Conservation (phyloP, 2,888 invertebrate genomes). For the Rhamnusium bicolor region DNA sequence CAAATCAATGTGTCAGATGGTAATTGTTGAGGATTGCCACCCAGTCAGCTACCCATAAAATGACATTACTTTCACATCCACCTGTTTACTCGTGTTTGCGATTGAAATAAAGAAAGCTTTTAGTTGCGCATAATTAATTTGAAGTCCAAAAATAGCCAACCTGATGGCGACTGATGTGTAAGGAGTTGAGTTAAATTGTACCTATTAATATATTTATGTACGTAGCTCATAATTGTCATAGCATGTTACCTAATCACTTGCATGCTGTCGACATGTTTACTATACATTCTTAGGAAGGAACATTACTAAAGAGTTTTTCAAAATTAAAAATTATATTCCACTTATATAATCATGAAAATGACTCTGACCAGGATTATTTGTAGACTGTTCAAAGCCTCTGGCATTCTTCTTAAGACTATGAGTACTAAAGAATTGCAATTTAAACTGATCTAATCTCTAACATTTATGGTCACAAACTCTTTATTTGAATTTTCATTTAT, state of each 20-base stretch:
- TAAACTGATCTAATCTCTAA: too few relatives aligned
- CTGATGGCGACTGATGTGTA: background rate
- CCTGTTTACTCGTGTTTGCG: background rate
- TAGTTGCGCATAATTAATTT: background rate
- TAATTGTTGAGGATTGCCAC: background rate
- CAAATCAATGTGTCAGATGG: background rate
- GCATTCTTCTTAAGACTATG: too few relatives aligned
- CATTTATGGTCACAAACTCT: too few relatives aligned
- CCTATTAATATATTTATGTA: background rate
- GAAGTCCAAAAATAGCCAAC: background rate
- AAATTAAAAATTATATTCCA: too few relatives aligned
- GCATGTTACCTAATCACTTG: background rate
- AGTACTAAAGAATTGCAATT: too few relatives aligned
- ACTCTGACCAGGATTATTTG: too few relatives aligned
- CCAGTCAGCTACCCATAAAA: slow-evolving; percentile 1
- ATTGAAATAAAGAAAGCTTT: background rate
- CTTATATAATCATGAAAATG: too few relatives aligned
- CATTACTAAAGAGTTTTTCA: too few relatives aligned
- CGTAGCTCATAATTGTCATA: too few relatives aligned
- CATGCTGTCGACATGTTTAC: background rate
- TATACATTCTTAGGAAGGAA: too few relatives aligned
- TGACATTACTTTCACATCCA: slow-evolving; percentile 10
- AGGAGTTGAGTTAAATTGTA: background rate
- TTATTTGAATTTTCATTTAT: too few relatives aligned
- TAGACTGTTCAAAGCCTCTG: too few relatives aligned